Percentiles rank a stretch among this genome's conserved stretches.
Evolutionary conservation across 1,140 invertebrate genomes (phyloP).

Genomic region (Octopus bimaculoides): DNA sequence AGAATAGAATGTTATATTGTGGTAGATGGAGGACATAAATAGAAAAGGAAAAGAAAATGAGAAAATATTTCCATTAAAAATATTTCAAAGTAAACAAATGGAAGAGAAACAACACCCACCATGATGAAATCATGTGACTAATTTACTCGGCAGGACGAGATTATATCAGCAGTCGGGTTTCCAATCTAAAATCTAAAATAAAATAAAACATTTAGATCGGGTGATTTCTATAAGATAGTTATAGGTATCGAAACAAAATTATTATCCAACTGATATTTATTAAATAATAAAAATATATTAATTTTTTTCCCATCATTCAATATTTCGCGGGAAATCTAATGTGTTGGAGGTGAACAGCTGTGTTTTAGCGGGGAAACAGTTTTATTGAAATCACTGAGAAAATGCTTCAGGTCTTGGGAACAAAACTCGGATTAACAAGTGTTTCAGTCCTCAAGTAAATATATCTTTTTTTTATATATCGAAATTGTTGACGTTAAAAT

Average conservation of each 20-base stretch:
- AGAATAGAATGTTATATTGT: no score
- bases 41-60: no score
- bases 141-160: background rate
- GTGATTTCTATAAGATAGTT: background rate
- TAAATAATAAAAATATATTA: background rate
- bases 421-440: background rate
- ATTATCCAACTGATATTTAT: background rate
- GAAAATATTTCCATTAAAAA: no score
- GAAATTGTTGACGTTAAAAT: no score
- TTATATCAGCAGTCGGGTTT: background rate
- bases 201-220: background rate
- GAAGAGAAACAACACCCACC: conserved; percentile 11
- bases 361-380: background rate
- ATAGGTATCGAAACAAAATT: background rate
- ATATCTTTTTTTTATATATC: no score
- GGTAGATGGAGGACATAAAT: no score
- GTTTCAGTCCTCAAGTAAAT: background rate
- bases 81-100: background rate
- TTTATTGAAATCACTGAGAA: background rate
- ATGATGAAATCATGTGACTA: conserved; percentile 12
- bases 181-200: background rate
- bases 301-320: background rate
- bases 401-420: background rate
- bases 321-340: background rate
- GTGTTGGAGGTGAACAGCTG: background rate